Base-by-base conservation (phyloP, 1,140 invertebrate species). In the Saccostrea cuccullata region DNA sequence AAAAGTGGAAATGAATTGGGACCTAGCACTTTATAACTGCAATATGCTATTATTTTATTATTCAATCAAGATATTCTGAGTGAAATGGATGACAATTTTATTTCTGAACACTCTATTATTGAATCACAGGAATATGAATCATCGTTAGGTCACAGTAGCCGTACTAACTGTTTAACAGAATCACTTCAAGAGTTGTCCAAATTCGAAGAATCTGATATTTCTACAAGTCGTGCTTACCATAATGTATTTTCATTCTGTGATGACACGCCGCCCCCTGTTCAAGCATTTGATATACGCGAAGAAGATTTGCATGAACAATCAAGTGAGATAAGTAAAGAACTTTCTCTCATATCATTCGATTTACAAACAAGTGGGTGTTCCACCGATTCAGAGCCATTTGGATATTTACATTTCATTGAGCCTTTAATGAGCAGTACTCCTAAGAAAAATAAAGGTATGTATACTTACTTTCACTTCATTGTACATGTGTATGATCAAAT, bases 311-410 rank as follows among this genome's bases (percentile, higher is more conserved):
- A 30, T 40, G 82, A 82, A 82, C 26, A 55, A 23, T 47, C 30
- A 47, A 47, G 36, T 30, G 82, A 82, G 30, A 47, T n/a, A 11
- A 82, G 47, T 82, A 82, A 82, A 47, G 47, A 82, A 47, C 17
- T 82, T 20, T 82, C 82, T 20, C 30, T 82, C n/a, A 82, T 82
- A 47, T 47, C 36, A 36, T 82, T 36, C 20, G 47, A 30, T 47
- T 55, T 82, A n/a, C 82, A 20, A 40, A 82, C 82, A 82, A 82
- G 82, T 82, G 82, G 82, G 36, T 82, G 36, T 82, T 40, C 82
- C 82, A 82, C 82, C 15, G 36, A 82, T 20, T 82, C 82, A 30
- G 26, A 40, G 36, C 82, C 82, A 20, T 82, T 82, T 82, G 82
- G 82, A 55, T 15, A 82, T 40, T 82, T 40, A 55, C 36, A 82